Evolutionary conservation across 2,888 invertebrate species (phyloP), one percentile per base, ranked within the genome.

Genomic region (Incurvaria masculella): DNA sequence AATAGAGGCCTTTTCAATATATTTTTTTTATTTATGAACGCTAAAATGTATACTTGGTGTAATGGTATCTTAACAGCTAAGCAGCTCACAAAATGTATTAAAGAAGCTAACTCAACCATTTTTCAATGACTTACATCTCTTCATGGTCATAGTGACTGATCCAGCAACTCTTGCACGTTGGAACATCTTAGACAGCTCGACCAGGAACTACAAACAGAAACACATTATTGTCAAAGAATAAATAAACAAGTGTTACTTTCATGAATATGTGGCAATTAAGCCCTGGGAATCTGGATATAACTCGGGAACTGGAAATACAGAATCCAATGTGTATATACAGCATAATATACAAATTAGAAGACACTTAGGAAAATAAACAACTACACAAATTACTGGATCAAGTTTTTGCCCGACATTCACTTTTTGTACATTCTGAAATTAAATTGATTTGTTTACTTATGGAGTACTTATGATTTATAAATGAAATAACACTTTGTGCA

Each of bases 91-190:
- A 14, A 33, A 33, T 6, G 23, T 10, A 6, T 23, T 23, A 10
- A 10, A 23, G 23, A 23, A 10, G 10, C 23, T 10, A 10, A 23
- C 14, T 18, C 19, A 6, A 19, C 8, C 4, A 11, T 19, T 42
- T 8, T 19, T 19, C 1, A 42, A 42, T 21, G 57, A 84, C 91
- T 87, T 83, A 94, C 94, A 97, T 82, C 92, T 84, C 79, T 97
- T 97, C 83, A 97, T 94, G 40, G 94, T 93, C 69, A 97, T 84
- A 38, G 85, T 85, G 44, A 97, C 88, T 42, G 92, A 87, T 45
- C 94, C 93, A 54, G 84, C 81, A 49, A 74, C 64, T 59, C 89
- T 87, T n/a, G 93, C 87, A 63, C 88, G 89, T 69, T 89, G 90
- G 63, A 96, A 97, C 61, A 97, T 72, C 68, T 88, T 88, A 43